phyloP scores from a whole-genome alignment of 2,888 invertebrate species.

The Limenitis arthemis region DNA sequence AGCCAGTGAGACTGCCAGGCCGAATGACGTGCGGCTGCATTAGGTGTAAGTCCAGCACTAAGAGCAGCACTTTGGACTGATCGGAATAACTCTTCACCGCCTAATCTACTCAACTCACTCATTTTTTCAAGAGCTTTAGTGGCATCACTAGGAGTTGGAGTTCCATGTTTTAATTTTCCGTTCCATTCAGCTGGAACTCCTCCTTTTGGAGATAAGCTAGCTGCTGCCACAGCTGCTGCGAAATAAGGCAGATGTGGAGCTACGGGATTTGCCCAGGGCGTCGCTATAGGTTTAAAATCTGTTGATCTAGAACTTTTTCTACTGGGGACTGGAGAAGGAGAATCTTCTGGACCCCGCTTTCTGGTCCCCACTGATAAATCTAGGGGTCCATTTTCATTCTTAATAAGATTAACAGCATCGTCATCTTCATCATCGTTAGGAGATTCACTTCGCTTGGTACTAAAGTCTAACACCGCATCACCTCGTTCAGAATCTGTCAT shows the following conservation, averaged over 20 bases:
- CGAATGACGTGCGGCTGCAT: constrained; percentile 82
- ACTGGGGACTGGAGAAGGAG: constrained; percentile 73
- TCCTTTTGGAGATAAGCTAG: constrained; percentile 82
- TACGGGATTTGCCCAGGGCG: constrained; percentile 86
- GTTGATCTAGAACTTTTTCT: constrained; percentile 77
- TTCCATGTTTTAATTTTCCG: constrained; percentile 81
- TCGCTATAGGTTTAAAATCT: constrained; percentile 79
- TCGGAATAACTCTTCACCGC: constrained; percentile 83
- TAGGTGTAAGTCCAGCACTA: constrained; percentile 63
- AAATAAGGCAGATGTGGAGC: constrained; percentile 86
- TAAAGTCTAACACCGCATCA: constrained; percentile 84
- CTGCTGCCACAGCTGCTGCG: constrained; percentile 84
- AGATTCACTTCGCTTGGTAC: constrained; percentile 76
- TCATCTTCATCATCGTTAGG: constrained; percentile 70
- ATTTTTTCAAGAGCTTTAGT: constrained; percentile 92
- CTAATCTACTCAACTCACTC: constrained; percentile 90
- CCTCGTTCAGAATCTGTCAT: constrained; percentile 74
- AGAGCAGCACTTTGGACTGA: constrained; percentile 70
- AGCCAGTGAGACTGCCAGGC: constrained; percentile 99
- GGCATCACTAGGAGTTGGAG: constrained; percentile 82
- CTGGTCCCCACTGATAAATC: constrained; percentile 85
- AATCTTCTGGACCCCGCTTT: constrained; percentile 78
- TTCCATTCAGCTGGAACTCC: constrained; percentile 79
- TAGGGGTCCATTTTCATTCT: constrained; percentile 80
- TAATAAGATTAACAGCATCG: constrained; percentile 79